Evolutionary conservation across 2,888 invertebrate species (phyloP).

Genomic region (Ochropleura plecta): DNA sequence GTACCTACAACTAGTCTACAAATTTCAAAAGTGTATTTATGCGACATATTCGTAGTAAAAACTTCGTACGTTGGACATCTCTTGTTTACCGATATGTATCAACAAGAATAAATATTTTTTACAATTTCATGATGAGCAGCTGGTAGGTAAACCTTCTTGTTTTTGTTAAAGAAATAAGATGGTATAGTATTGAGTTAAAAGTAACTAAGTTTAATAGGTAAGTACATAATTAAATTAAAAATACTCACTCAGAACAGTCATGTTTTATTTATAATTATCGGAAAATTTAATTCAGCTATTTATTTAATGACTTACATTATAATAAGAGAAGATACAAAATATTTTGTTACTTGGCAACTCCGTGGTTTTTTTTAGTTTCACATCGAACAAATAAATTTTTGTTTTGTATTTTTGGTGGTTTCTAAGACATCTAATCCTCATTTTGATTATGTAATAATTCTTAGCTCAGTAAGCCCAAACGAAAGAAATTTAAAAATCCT

Average conservation of each 20-base stretch:
- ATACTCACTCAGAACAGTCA: neutral
- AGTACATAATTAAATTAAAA: slow-evolving; percentile 38
- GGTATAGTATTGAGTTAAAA: slow-evolving; percentile 12
- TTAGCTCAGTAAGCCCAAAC: neutral
- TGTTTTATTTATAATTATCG: slow-evolving; percentile 18
- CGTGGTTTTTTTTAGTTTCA: neutral
- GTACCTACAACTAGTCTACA: neutral
- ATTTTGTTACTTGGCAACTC: neutral
- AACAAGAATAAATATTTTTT: slow-evolving; percentile 49
- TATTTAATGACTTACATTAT: neutral
- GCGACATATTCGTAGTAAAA: slow-evolving; percentile 26
- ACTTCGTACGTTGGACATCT: slow-evolving; percentile 32
- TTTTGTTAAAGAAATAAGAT: slow-evolving; percentile 22
- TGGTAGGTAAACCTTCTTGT: slow-evolving; percentile 40
- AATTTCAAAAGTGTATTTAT: slow-evolving; percentile 16
- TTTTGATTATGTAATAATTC: neutral
- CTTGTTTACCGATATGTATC: slow-evolving; percentile 43
- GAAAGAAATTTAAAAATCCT: neutral
- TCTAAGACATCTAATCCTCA: neutral
- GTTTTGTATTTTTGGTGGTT: neutral
- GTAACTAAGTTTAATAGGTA: slow-evolving; percentile 16
- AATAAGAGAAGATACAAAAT: neutral
- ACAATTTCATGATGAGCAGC: slow-evolving; percentile 46
- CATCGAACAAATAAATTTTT: neutral
- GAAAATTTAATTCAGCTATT: neutral